These are phyloP conservation scores for Brachionichthys hirsutus DNA, from an alignment of 2,113 vertebrate genomes.

Conservation along the genomic window DNA sequence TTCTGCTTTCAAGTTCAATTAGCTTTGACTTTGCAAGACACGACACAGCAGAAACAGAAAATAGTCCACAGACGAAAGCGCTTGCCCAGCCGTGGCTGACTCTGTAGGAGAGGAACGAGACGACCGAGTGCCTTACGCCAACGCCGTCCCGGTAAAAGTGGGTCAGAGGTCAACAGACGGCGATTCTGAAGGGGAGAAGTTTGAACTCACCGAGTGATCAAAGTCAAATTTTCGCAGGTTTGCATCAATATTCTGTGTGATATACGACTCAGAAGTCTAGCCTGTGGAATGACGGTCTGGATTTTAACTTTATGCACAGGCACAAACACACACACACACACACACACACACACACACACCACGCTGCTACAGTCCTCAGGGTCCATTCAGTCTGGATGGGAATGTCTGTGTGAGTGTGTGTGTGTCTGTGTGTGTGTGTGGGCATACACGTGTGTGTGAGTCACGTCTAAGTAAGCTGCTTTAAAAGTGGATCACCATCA, in stretches of 20 bases:
- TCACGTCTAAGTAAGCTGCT: slow-evolving; percentile 67
- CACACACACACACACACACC: slow-evolving; percentile 26
- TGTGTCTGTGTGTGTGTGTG: slow-evolving; percentile 48
- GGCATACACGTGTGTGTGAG: slow-evolving; percentile 75
- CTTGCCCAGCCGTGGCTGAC: too few species aligned
- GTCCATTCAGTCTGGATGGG: slow-evolving; percentile 42
- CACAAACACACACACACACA: slow-evolving; percentile 32
- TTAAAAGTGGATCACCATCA: slow-evolving; percentile 46
- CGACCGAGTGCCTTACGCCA: too few species aligned
- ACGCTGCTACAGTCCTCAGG: slow-evolving; percentile 65
- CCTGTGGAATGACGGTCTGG: slow-evolving; percentile 72
- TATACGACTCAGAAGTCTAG: slow-evolving; percentile 74
- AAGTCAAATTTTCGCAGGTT: too few species aligned
- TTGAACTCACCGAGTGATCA: too few species aligned
- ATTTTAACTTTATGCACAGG: slow-evolving; percentile 64
- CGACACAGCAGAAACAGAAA: slow-evolving; percentile 6
- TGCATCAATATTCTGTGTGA: slow-evolving; percentile 76
- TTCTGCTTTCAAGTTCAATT: slow-evolving; percentile 21
- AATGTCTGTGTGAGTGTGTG: slow-evolving; percentile 26
- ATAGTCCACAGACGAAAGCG: slow-evolving; percentile 2
- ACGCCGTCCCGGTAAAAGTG: too few species aligned
- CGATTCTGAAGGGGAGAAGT: too few species aligned
- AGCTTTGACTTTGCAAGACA: slow-evolving; percentile 10
- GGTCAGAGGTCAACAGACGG: too few species aligned
- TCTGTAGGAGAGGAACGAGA: too few species aligned